These are phyloP conservation scores for Helicoverpa zea DNA, from an alignment of 1,140 invertebrate genomes.

Conservation along the genomic window DNA sequence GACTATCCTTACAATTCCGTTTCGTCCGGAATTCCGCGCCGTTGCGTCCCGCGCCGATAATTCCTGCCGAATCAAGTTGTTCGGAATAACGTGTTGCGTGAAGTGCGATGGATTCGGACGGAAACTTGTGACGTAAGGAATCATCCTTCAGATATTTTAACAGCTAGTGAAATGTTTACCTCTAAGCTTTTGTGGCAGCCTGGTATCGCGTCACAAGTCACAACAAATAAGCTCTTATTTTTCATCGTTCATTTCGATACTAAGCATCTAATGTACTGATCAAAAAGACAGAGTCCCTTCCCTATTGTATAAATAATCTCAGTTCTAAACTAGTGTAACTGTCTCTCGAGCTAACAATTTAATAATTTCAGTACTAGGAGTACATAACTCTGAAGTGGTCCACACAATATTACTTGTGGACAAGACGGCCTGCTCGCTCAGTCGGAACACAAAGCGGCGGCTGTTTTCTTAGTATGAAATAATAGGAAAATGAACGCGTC, in stretches of 20 bases:
- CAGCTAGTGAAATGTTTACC: neutral
- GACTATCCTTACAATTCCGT: conserved; percentile 27
- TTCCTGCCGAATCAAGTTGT: conserved; percentile 37
- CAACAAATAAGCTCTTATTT: too few species aligned
- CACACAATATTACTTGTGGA: conserved; percentile 31
- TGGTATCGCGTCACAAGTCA: too few species aligned
- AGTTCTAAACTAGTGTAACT: neutral
- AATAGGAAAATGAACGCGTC: conserved; percentile 40
- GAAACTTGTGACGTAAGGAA: neutral
- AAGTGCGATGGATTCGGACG: neutral
- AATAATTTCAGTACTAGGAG: conserved; percentile 3
- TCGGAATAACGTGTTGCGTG: conserved; percentile 29
- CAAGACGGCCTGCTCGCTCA: conserved; percentile 9
- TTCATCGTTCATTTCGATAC: too few species aligned
- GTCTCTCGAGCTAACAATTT: neutral
- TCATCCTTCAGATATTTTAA: neutral
- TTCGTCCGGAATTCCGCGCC: conserved; percentile 21
- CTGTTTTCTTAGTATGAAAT: conserved; percentile 41
- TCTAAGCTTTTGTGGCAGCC: neutral
- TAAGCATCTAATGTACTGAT: too few species aligned
- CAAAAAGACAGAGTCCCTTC: too few species aligned
- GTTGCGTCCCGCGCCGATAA: conserved; percentile 15
- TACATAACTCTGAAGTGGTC: neutral
- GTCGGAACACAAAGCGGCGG: conserved; percentile 28
- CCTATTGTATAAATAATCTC: neutral